These are phyloP conservation scores for Arge pagana DNA, from an alignment of 2,888 invertebrate genomes.

Conservation along the genomic window DNA sequence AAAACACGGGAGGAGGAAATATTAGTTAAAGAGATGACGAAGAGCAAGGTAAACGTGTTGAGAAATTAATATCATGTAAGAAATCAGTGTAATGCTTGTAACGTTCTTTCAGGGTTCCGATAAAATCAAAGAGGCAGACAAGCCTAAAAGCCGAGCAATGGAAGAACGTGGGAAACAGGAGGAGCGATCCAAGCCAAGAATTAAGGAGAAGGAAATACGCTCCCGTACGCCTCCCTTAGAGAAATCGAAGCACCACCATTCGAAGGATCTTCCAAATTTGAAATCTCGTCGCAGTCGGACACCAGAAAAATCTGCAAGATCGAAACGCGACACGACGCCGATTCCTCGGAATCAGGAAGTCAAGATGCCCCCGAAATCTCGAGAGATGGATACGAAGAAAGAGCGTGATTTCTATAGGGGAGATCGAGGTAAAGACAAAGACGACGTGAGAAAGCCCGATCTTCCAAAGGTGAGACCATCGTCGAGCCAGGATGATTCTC, in stretches of 20 bases:
- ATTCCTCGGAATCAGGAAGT: slow-evolving; percentile 46
- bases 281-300: slow-evolving; percentile 50
- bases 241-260: slow-evolving; percentile 45
- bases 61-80: no score
- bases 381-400: slow-evolving; percentile 48
- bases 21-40: slow-evolving; percentile 36
- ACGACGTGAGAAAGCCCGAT: slow-evolving; percentile 44
- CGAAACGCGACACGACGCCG: slow-evolving; percentile 43
- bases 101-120: no score
- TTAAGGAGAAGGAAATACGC: slow-evolving; percentile 52
- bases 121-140: slow-evolving; percentile 47
- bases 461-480: slow-evolving; percentile 37
- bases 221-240: slow-evolving; percentile 51
- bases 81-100: no score
- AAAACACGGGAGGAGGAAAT: slow-evolving; percentile 38
- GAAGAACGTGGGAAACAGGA: slow-evolving; percentile 45
- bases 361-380: slow-evolving; percentile 32
- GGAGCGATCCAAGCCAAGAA: slow-evolving; percentile 48
- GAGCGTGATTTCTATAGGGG: slow-evolving; percentile 49
- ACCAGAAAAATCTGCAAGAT: slow-evolving; percentile 47
- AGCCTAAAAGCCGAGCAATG: slow-evolving; percentile 39
- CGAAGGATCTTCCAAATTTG: slow-evolving; percentile 39
- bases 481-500: slow-evolving; percentile 49
- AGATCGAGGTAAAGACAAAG: slow-evolving; percentile 50
- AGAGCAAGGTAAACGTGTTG: no score